Percentiles rank a stretch among this genome's conserved stretches.
These are phyloP conservation scores for Podocnemis expansa DNA, from an alignment of 2,113 vertebrate genomes.

Conservation along the genomic window DNA sequence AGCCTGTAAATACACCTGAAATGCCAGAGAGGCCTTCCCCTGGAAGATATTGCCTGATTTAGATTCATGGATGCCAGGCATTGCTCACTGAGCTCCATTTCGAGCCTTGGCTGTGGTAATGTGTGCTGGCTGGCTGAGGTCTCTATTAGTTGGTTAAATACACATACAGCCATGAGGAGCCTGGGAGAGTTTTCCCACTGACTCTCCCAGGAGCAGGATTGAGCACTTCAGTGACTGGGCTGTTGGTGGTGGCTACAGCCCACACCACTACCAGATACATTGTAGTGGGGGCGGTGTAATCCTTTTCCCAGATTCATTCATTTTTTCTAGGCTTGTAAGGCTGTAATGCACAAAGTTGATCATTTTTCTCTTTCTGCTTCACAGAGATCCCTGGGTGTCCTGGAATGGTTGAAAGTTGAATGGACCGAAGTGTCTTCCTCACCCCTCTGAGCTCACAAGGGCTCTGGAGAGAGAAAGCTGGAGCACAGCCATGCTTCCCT, in stretches of 20 bases:
- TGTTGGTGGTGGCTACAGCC: neutral
- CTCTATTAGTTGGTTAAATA: neutral
- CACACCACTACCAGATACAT: neutral
- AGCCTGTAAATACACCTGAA: neutral
- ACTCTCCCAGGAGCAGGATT: neutral
- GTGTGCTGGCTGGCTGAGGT: neutral
- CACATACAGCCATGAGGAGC: neutral
- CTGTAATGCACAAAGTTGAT: neutral
- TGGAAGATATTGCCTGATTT: neutral
- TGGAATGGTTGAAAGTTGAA: conserved; percentile 59
- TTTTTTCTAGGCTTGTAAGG: neutral
- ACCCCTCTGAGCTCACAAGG: conserved; percentile 17
- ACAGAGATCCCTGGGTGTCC: conserved; percentile 56
- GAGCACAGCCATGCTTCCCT: conserved; percentile 16
- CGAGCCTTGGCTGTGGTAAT: neutral
- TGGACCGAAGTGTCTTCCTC: neutral
- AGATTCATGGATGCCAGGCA: neutral
- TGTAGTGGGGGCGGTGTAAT: neutral
- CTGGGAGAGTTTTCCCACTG: neutral
- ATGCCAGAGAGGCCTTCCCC: neutral
- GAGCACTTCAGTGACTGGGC: neutral
- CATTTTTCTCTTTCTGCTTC: neutral
- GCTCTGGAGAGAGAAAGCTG: conserved; percentile 31
- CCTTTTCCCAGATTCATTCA: neutral
- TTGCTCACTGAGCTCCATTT: neutral